These are phyloP conservation scores for Grammomys surdaster DNA, from an alignment of 2,113 vertebrate species.

Conservation along the genomic window DNA sequence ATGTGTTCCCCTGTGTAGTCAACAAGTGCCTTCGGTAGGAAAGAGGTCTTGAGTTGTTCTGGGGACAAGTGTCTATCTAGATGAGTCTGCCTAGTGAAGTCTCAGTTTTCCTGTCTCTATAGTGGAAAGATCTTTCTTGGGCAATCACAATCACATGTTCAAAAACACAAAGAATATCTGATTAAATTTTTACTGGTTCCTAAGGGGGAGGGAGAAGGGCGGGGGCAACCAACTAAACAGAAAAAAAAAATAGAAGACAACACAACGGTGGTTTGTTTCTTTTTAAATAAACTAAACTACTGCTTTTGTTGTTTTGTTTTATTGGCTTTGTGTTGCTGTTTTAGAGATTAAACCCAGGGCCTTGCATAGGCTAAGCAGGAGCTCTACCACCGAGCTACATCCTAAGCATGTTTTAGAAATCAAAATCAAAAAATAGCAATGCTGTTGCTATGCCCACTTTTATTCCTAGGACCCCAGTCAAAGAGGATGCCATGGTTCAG, in stretches of 20 bases:
- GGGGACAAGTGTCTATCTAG: neutral
- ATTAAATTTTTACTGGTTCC: neutral
- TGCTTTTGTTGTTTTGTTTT: neutral
- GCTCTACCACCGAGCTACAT: neutral
- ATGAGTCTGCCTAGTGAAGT: rapidly evolving
- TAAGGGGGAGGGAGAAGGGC: neutral
- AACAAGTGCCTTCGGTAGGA: neutral
- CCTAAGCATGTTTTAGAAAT: neutral
- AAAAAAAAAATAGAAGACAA: neutral
- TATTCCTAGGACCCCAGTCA: neutral
- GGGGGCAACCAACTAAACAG: neutral
- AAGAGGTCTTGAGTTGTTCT: too few species aligned
- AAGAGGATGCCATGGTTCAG: neutral
- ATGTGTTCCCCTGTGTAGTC: neutral
- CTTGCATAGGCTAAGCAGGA: neutral
- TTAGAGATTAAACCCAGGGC: neutral
- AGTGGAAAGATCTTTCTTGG: neutral
- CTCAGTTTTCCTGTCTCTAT: neutral
- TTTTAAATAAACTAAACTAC: neutral
- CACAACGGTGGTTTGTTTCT: neutral
- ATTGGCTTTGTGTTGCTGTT: neutral
- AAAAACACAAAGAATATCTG: neutral
- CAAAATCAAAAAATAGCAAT: slow-evolving; percentile 2
- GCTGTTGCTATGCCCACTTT: neutral
- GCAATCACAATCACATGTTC: neutral